These are phyloP conservation scores for Lichenostomus cassidix DNA, from an alignment of 2,113 vertebrate genomes.

Conservation along the genomic window DNA sequence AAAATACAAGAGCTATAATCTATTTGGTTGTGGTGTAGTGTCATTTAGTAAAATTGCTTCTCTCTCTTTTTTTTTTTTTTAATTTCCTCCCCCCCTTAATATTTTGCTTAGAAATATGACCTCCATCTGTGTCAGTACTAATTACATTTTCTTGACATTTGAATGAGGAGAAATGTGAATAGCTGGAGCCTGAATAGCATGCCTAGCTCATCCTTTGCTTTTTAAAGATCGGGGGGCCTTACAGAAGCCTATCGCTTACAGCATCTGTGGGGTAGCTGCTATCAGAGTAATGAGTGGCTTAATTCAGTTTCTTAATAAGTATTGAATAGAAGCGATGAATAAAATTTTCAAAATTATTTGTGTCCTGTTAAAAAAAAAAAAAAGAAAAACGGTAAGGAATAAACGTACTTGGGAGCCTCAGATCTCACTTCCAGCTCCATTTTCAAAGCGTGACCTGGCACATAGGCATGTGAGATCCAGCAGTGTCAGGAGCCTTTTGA, in stretches of 20 bases:
- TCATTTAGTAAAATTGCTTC: neutral
- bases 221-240: neutral
- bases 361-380: neutral
- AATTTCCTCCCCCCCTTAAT: neutral
- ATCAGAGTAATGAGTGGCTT: neutral
- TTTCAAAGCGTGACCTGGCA: neutral
- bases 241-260: neutral
- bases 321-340: neutral
- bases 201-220: neutral
- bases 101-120: conserved; percentile 24
- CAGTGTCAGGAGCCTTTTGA: neutral
- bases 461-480: neutral
- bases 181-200: neutral
- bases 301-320: neutral
- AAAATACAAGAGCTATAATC: conserved; percentile 12
- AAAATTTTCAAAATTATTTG: neutral
- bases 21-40: neutral
- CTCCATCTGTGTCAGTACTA: conserved; percentile 26
- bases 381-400: neutral
- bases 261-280: neutral
- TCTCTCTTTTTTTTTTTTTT: neutral
- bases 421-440: neutral
- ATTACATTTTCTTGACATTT: conserved; percentile 29
- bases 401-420: neutral
- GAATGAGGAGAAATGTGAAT: neutral